phyloP scores from a whole-genome alignment of 2,888 invertebrate species.

The Tyria jacobaeae region DNA sequence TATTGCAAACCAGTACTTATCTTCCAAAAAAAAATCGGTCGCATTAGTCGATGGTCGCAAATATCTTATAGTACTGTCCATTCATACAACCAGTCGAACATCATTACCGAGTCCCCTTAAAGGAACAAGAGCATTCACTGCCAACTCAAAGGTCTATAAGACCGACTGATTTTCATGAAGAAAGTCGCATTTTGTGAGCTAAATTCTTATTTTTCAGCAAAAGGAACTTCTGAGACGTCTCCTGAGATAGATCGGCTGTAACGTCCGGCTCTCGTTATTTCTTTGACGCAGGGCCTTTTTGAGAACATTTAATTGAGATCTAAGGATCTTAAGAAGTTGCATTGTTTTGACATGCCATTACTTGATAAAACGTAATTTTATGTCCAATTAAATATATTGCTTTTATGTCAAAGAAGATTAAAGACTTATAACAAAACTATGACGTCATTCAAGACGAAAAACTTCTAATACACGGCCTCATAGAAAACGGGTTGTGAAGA shows the following conservation, averaged over 20 bases:
- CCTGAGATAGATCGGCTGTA: slow-evolving; percentile 55
- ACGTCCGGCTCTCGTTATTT: slow-evolving; percentile 66
- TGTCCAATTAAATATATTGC: slow-evolving; percentile 30
- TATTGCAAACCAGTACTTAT: background rate
- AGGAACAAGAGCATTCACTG: slow-evolving; percentile 28
- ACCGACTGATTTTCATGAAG: slow-evolving; percentile 25
- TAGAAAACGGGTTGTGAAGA: too few species aligned
- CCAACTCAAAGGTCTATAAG: slow-evolving; percentile 30
- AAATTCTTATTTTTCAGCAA: slow-evolving; percentile 39
- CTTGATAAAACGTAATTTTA: slow-evolving; percentile 40
- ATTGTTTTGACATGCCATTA: slow-evolving; percentile 42
- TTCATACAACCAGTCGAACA: slow-evolving; percentile 3
- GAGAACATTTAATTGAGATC: slow-evolving; percentile 57
- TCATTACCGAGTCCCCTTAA: slow-evolving; percentile 23
- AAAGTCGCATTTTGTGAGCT: slow-evolving; percentile 24
- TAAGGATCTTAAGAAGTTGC: slow-evolving; percentile 53
- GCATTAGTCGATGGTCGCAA: background rate
- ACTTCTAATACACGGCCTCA: too few species aligned
- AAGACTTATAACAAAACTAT: too few species aligned
- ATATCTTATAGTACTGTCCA: slow-evolving; percentile 1
- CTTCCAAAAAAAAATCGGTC: too few species aligned
- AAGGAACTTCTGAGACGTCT: slow-evolving; percentile 49
- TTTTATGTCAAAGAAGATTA: too few species aligned
- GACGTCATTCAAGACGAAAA: too few species aligned
- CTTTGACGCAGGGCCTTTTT: slow-evolving; percentile 57